These are phyloP conservation scores for Ursus arctos DNA, from an alignment of 2,113 vertebrate genomes.

Conservation along the genomic window DNA sequence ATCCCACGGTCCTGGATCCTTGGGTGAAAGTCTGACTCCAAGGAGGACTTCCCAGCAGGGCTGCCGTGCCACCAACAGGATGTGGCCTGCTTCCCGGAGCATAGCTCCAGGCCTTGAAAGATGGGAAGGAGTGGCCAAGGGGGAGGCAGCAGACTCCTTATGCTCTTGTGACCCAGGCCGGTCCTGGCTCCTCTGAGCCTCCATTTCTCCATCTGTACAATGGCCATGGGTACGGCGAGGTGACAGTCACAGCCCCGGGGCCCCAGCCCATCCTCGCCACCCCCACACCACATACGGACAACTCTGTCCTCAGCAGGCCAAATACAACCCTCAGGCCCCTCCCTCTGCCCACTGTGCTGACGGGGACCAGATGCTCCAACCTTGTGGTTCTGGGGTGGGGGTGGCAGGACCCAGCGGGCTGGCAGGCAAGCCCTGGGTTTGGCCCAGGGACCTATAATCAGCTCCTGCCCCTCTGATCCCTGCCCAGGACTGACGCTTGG, in stretches of 20 bases:
- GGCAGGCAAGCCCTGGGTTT: slow-evolving; percentile 81
- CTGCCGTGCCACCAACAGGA: slow-evolving; percentile 73
- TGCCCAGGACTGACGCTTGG: slow-evolving; percentile 82
- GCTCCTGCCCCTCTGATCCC: slow-evolving; percentile 83
- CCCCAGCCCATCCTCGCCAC: background rate
- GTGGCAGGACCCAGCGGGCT: slow-evolving; percentile 76
- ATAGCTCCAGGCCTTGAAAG: slow-evolving; percentile 7
- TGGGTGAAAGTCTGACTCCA: slow-evolving; percentile 52
- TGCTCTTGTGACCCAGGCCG: background rate
- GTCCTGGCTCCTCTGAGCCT: slow-evolving; percentile 25
- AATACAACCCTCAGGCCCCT: slow-evolving; percentile 71
- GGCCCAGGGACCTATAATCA: slow-evolving; percentile 85
- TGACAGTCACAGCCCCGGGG: background rate
- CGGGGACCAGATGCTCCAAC: slow-evolving; percentile 83
- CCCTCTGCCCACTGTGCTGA: slow-evolving; percentile 82
- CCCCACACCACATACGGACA: slow-evolving; percentile 80
- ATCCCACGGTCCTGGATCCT: background rate
- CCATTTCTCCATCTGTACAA: slow-evolving; percentile 62
- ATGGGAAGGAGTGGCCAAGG: slow-evolving; percentile 11
- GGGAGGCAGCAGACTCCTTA: background rate
- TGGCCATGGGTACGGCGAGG: background rate
- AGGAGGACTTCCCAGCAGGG: slow-evolving; percentile 72
- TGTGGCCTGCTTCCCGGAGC: slow-evolving; percentile 74
- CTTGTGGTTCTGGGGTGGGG: slow-evolving; percentile 81
- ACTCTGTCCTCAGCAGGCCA: slow-evolving; percentile 77